Conservation (phyloP, 1,140 invertebrate genomes). For the Drosophila obscura region DNA sequence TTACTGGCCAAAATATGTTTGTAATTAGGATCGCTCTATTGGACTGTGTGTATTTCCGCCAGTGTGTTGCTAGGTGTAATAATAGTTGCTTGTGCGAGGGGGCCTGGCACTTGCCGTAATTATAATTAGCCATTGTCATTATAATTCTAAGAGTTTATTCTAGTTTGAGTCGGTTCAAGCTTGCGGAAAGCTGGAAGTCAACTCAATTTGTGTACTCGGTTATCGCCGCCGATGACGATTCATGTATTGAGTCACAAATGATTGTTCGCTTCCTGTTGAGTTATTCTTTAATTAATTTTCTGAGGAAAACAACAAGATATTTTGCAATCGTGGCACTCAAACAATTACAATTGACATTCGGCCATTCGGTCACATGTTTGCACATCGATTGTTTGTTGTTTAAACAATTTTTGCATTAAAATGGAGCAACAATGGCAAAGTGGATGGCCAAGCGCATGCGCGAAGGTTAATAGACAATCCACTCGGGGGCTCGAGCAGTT, state of each 20-base stretch:
- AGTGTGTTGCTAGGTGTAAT: slow-evolving; percentile 34
- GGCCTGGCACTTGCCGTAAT: slow-evolving; percentile 23
- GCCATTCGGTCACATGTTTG: slow-evolving; percentile 20
- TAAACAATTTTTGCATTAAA: slow-evolving; percentile 20
- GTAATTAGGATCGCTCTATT: slow-evolving; percentile 34
- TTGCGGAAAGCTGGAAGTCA: slow-evolving; percentile 14
- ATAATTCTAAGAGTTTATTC: slow-evolving; percentile 40
- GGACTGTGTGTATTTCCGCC: slow-evolving; percentile 14
- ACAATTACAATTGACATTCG: slow-evolving; percentile 12
- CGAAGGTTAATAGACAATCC: slow-evolving; percentile 56
- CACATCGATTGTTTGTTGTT: slow-evolving; percentile 43
- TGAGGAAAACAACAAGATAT: slow-evolving; percentile 35
- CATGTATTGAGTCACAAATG: slow-evolving; percentile 22
- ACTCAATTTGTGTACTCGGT: slow-evolving; percentile 10
- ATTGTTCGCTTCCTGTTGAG: slow-evolving; percentile 26
- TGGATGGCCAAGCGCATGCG: slow-evolving; percentile 51
- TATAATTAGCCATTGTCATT: slow-evolving; percentile 31
- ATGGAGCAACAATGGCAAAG: slow-evolving; percentile 21
- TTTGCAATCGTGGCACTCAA: slow-evolving; percentile 24
- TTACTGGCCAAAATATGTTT: slow-evolving; percentile 8
- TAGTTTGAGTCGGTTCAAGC: slow-evolving; percentile 53
- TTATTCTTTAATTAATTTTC: slow-evolving; percentile 48
- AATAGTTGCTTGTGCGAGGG: slow-evolving; percentile 3
- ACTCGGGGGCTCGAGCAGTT: slow-evolving; percentile 23
- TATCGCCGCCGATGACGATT: slow-evolving; percentile 23